A percentile compares a stretch with the other conserved stretches of the same genome.
Conservation (phyloP, 2,113 vertebrate genomes). For the Macquaria australasica region DNA sequence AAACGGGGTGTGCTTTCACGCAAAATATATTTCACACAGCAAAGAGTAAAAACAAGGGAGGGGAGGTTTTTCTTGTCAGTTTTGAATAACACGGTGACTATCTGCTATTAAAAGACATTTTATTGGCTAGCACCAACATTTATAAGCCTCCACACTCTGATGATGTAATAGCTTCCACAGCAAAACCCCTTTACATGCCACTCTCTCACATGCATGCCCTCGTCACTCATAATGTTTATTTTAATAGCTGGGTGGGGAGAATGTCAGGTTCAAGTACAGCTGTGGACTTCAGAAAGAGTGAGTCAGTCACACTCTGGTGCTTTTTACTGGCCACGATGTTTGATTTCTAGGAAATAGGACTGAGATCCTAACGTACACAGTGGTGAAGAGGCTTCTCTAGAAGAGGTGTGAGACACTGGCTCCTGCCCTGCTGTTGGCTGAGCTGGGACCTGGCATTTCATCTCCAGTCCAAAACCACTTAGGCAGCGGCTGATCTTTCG, state of each 20-base stretch:
- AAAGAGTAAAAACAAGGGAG: not conserved
- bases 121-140: not conserved
- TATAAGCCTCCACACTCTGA: conserved; percentile 19
- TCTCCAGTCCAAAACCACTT: conserved; percentile 3
- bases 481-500: not conserved
- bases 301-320: not conserved
- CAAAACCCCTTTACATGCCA: conserved; percentile 32
- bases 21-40: not conserved
- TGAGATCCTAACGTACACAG: not conserved
- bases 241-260: conserved; percentile 46
- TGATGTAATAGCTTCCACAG: conserved; percentile 55
- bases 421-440: not conserved
- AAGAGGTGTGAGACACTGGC: not conserved
- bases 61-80: not conserved
- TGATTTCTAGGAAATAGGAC: conserved; percentile 9
- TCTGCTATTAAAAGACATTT: conserved; percentile 29
- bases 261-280: conserved; percentile 31
- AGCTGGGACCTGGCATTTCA: not conserved
- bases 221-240: conserved; percentile 43
- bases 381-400: not conserved
- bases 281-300: conserved; percentile 1
- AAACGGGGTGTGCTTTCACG: not conserved
- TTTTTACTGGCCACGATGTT: conserved; percentile 11
- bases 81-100: not conserved
- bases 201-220: conserved; percentile 21